Evolutionary conservation across 2,888 invertebrate genomes (phyloP).

Genomic region (Linnaemya tessellans): DNA sequence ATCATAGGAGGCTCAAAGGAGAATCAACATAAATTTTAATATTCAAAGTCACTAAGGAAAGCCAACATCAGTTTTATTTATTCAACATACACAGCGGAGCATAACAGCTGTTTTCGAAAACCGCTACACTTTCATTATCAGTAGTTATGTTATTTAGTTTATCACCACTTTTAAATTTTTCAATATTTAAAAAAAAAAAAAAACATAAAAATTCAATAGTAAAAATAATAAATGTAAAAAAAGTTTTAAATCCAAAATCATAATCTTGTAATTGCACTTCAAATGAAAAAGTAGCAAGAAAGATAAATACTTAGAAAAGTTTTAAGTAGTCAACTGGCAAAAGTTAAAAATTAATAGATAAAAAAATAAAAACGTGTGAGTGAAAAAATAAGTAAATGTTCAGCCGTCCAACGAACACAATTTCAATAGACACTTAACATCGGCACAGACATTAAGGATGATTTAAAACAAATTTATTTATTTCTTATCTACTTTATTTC

Average conservation of each 20-base stretch:
- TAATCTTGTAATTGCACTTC: background rate
- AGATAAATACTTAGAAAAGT: background rate
- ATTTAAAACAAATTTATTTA: background rate
- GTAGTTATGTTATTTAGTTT: too few relatives aligned
- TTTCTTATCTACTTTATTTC: background rate
- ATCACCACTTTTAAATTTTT: too few relatives aligned
- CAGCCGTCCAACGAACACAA: background rate
- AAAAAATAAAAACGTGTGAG: background rate
- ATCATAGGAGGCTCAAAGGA: too few relatives aligned
- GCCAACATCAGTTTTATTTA: too few relatives aligned
- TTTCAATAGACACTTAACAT: background rate
- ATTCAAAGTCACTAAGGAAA: too few relatives aligned
- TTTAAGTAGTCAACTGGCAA: background rate
- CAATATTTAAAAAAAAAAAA: too few relatives aligned
- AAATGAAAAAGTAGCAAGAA: background rate
- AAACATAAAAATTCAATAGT: background rate
- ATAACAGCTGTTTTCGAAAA: too few relatives aligned
- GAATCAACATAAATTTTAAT: too few relatives aligned
- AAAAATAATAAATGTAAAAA: background rate
- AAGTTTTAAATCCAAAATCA: background rate
- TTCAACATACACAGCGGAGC: too few relatives aligned
- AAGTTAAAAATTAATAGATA: background rate
- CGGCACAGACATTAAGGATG: background rate
- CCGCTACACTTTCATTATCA: too few relatives aligned
- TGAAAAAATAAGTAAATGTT: background rate